Evolutionary conservation across 2,888 invertebrate genomes (phyloP).

Genomic region (Tenthredo notha): DNA sequence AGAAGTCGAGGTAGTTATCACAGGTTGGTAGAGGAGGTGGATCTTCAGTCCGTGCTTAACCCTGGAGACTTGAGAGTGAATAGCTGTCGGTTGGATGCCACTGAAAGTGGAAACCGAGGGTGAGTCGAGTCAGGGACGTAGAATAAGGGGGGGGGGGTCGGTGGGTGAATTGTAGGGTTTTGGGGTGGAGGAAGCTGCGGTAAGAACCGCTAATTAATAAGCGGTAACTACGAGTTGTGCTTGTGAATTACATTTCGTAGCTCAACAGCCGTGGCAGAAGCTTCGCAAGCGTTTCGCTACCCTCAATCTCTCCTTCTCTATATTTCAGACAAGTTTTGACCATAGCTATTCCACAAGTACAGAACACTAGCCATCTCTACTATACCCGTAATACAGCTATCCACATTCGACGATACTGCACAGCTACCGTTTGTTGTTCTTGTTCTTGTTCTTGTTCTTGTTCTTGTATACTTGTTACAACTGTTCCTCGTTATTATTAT

Average conservation of each 20-base stretch:
- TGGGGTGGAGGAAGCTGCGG: not conserved
- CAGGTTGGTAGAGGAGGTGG: constrained; percentile 27
- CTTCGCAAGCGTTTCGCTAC: not conserved
- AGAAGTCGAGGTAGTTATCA: constrained; percentile 42
- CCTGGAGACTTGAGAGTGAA: constrained; percentile 45
- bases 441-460: constrained; percentile 8
- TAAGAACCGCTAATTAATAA: constrained; percentile 53
- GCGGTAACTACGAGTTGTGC: constrained; percentile 45
- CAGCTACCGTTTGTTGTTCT: not conserved
- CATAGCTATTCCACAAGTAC: constrained; percentile 3
- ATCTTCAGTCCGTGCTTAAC: constrained; percentile 31
- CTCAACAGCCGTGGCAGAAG: not conserved
- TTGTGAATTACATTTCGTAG: constrained; percentile 36
- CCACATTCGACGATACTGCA: constrained; percentile 12
- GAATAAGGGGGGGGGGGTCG: too few species aligned
- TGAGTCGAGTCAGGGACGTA: constrained; percentile 2
- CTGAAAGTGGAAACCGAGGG: constrained; percentile 30
- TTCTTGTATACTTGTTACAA: constrained; percentile 22
- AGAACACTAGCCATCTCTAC: not conserved
- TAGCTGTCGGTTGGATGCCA: constrained; percentile 48
- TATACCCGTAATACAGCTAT: not conserved
- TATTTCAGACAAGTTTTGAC: constrained; percentile 28
- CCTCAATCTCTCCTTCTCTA: not conserved
- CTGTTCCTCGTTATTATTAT: not conserved
- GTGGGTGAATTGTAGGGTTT: constrained; percentile 14